A percentile compares a stretch with the other conserved stretches of the same genome.
Evolutionary conservation across 2,888 invertebrate genomes (phyloP).

Genomic region (Ennomos fuscantarius): DNA sequence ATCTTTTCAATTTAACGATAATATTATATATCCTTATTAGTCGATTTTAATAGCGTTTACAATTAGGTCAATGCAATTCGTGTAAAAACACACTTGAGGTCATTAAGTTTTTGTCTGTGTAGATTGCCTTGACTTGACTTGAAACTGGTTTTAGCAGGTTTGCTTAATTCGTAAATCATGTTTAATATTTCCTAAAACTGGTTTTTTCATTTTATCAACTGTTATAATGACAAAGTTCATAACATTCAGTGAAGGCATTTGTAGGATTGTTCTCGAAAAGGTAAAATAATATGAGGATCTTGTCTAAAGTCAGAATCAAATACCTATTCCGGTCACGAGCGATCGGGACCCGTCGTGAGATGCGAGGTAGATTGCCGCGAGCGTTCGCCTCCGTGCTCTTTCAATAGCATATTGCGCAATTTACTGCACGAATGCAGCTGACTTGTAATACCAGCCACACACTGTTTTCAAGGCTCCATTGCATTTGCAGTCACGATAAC

Average conservation of each 20-base stretch:
- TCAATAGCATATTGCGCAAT: constrained; percentile 78
- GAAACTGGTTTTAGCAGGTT: constrained; percentile 16
- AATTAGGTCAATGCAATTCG: constrained; percentile 32
- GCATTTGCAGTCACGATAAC: constrained; percentile 66
- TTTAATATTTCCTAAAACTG: not conserved
- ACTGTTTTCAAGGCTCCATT: constrained; percentile 66
- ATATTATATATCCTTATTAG: constrained; percentile 34
- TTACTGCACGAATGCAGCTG: constrained; percentile 65
- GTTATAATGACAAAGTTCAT: not conserved
- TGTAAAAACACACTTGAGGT: constrained; percentile 33
- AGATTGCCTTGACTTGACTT: constrained; percentile 32
- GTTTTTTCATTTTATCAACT: not conserved
- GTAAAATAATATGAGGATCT: constrained; percentile 26
- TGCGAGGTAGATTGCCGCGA: constrained; percentile 62
- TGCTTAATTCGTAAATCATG: not conserved
- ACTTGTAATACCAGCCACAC: constrained; percentile 66
- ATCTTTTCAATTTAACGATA: constrained; percentile 49
- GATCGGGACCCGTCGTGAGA: constrained; percentile 68
- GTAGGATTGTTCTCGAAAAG: constrained; percentile 24
- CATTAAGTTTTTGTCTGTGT: constrained; percentile 29
- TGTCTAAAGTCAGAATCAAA: constrained; percentile 31
- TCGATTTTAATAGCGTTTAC: constrained; percentile 27
- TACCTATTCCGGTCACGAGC: constrained; percentile 64
- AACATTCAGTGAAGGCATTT: constrained; percentile 9
- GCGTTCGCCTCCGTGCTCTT: constrained; percentile 62